A percentile compares a stretch with the other conserved stretches of the same genome.
phyloP scores from a whole-genome alignment of 1,140 invertebrate genomes.

The Homalodisca vitripennis region DNA sequence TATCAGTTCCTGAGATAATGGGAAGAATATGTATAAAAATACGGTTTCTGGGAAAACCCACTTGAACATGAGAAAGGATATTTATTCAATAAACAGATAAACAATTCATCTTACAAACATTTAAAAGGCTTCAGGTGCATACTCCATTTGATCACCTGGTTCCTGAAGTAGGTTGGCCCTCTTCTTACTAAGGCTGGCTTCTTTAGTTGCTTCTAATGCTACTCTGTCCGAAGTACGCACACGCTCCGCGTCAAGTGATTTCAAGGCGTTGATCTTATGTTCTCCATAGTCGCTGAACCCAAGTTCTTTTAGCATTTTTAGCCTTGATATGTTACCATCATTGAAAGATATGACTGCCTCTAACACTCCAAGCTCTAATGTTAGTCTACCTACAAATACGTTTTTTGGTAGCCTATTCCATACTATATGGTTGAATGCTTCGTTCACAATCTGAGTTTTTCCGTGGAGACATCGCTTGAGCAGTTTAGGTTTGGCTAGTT shows the following conservation, averaged over 20 bases:
- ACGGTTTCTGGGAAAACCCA: background rate
- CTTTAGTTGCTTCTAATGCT: background rate
- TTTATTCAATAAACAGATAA: background rate
- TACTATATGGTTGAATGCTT: constrained; percentile 35
- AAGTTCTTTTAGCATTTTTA: constrained; percentile 28
- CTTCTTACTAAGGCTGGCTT: constrained; percentile 8
- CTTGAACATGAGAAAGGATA: background rate
- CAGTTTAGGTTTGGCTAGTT: constrained; percentile 28
- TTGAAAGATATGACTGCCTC: constrained; percentile 34
- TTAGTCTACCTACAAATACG: constrained; percentile 32
- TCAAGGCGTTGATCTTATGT: background rate
- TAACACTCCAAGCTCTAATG: constrained; percentile 29
- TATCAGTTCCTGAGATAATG: constrained; percentile 2
- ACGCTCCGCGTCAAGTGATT: background rate
- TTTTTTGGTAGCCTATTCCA: constrained; percentile 37
- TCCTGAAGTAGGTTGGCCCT: background rate
- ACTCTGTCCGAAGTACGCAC: background rate
- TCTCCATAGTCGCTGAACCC: background rate
- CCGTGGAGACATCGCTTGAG: constrained; percentile 37
- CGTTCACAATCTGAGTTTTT: constrained; percentile 36
- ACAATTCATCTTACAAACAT: background rate
- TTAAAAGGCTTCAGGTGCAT: background rate
- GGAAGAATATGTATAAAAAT: background rate
- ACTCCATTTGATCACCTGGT: constrained; percentile 4
- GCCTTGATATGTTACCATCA: constrained; percentile 28